Conservation (phyloP, 2,888 invertebrate species). For the Embidobia sp. region DNA sequence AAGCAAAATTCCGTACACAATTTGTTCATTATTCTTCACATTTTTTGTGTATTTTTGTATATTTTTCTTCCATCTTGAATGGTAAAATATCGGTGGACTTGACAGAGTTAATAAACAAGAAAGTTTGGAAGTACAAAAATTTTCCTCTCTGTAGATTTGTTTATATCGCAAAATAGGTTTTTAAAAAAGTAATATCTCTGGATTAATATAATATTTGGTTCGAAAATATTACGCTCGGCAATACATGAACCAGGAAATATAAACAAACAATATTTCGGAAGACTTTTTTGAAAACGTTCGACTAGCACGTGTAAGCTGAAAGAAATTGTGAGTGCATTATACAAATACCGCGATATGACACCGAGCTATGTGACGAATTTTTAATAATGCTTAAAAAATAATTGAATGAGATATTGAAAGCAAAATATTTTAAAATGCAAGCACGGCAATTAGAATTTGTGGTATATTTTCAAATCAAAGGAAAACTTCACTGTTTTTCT, state of each 20-base stretch:
- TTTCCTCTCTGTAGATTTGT: slow-evolving; percentile 68
- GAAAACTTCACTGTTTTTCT: too few relatives aligned
- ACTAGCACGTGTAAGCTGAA: not conserved
- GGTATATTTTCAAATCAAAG: too few relatives aligned
- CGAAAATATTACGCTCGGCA: slow-evolving; percentile 19
- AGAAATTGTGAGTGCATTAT: slow-evolving; percentile 3
- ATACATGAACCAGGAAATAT: slow-evolving; percentile 33
- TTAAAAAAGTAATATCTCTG: slow-evolving; percentile 78
- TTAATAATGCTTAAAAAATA: too few relatives aligned
- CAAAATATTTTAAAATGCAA: too few relatives aligned
- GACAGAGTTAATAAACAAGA: slow-evolving; percentile 6
- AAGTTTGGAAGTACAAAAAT: slow-evolving; percentile 5
- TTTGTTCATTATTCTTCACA: too few relatives aligned
- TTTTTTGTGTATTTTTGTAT: not conserved
- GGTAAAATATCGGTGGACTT: too few relatives aligned
- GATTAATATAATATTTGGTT: slow-evolving; percentile 72
- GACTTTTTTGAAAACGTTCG: slow-evolving; percentile 3
- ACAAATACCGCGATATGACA: too few relatives aligned
- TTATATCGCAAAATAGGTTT: slow-evolving; percentile 79
- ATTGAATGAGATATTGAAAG: too few relatives aligned
- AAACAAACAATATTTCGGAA: slow-evolving; percentile 31
- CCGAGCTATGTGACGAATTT: too few relatives aligned
- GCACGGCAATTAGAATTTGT: too few relatives aligned
- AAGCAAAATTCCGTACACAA: too few relatives aligned
- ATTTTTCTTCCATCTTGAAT: not conserved